Percentiles rank a stretch among this genome's conserved stretches.
These are phyloP conservation scores for Drosophila yooni DNA, from an alignment of 2,888 invertebrate species.

Conservation along the genomic window DNA sequence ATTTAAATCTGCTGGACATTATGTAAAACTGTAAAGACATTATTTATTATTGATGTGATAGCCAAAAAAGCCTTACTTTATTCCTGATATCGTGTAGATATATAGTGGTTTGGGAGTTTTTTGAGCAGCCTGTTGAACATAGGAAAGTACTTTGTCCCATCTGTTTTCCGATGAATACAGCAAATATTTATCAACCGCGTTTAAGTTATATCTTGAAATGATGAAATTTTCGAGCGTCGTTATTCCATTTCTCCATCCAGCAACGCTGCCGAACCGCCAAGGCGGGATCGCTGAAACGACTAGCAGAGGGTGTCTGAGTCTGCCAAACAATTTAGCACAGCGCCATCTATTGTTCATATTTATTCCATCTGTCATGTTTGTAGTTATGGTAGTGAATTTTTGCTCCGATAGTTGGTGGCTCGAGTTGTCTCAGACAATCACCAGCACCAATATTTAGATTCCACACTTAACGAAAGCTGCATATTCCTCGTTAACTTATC, in stretches of 20 bases:
- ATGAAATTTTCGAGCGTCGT: background rate
- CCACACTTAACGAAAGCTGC: background rate
- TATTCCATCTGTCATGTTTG: too few relatives aligned
- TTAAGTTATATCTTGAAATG: background rate
- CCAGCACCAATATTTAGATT: background rate
- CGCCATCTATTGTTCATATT: conserved; percentile 10
- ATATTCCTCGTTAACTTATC: background rate
- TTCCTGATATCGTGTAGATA: too few relatives aligned
- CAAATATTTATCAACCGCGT: background rate
- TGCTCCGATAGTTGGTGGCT: background rate
- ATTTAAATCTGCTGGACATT: background rate
- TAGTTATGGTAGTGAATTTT: background rate
- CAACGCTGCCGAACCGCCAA: too few relatives aligned
- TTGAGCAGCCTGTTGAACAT: too few relatives aligned
- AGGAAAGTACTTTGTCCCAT: too few relatives aligned
- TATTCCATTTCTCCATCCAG: background rate
- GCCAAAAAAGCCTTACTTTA: too few relatives aligned
- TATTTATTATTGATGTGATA: background rate
- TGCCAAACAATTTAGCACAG: background rate
- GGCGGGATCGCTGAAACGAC: background rate
- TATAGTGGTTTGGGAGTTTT: too few relatives aligned
- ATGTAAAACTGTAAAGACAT: background rate
- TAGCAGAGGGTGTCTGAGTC: background rate
- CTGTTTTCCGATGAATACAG: too few relatives aligned
- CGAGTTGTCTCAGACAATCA: background rate